phyloP scores from a whole-genome alignment of 2,888 invertebrate genomes.

The Cartodere bifasciata region DNA sequence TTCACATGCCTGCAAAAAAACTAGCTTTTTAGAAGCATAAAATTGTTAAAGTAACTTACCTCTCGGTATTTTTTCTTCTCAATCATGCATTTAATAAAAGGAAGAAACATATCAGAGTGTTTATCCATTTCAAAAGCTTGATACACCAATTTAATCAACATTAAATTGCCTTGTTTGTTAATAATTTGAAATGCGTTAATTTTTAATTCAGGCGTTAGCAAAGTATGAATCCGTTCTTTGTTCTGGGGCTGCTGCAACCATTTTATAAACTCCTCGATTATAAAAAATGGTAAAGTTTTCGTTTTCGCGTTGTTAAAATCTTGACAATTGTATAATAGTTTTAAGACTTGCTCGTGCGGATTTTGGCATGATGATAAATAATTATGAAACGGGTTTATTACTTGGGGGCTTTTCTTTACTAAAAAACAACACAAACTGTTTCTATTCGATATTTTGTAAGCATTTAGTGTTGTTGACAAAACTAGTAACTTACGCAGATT shows the following conservation, averaged over 20 bases:
- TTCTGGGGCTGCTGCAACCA: conserved; percentile 35
- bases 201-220: conserved; percentile 45
- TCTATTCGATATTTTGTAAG: neutral
- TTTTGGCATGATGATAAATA: conserved; percentile 36
- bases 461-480: conserved; percentile 1
- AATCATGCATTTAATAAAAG: conserved; percentile 46
- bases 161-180: conserved; percentile 50
- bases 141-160: conserved; percentile 49
- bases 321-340: conserved; percentile 46
- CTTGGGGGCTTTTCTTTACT: conserved; percentile 33
- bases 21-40: conserved; percentile 6
- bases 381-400: conserved; percentile 28
- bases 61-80: conserved; percentile 52
- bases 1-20: conserved; percentile 47
- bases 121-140: conserved; percentile 49
- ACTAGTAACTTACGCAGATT: conserved; percentile 22
- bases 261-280: conserved; percentile 47
- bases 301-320: conserved; percentile 51
- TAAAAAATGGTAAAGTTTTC: conserved; percentile 47
- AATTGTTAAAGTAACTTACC: conserved; percentile 26
- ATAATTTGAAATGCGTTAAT: conserved; percentile 61
- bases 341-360: conserved; percentile 46
- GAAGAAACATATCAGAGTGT: conserved; percentile 49
- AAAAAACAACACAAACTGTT: conserved; percentile 14
- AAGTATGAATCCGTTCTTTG: conserved; percentile 32